Conservation (phyloP, 1,140 invertebrate species). For the Steinernema feltiae region DNA sequence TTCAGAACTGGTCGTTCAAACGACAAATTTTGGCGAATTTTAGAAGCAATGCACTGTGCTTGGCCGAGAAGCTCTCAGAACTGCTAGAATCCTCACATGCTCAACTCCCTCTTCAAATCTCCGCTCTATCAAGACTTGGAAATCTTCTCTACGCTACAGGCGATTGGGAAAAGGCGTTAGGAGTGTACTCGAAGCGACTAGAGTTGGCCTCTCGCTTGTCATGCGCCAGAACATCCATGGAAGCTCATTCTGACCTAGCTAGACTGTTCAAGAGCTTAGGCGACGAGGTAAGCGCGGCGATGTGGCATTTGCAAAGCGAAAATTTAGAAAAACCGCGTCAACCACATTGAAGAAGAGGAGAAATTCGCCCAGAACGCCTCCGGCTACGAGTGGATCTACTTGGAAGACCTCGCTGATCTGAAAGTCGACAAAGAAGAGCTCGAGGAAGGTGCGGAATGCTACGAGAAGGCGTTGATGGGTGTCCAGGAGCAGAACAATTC, state of each 20-base stretch:
- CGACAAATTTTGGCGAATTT: not conserved
- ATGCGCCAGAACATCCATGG: not conserved
- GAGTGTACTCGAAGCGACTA: not conserved
- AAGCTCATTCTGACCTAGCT: not conserved
- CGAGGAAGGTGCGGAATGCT: not conserved
- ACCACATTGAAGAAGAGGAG: not conserved
- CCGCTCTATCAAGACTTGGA: not conserved
- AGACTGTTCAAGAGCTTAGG: not conserved
- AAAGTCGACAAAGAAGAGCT: not conserved
- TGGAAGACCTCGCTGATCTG: not conserved
- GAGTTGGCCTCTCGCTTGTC: not conserved
- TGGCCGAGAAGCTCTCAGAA: not conserved
- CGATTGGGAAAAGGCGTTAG: constrained; percentile 6
- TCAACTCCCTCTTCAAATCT: not conserved
- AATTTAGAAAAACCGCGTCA: not conserved
- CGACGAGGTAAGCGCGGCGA: not conserved
- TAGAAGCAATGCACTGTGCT: not conserved
- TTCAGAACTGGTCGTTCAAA: not conserved
- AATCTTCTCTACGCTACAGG: not conserved
- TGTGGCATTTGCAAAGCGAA: not conserved
- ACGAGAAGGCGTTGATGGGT: not conserved
- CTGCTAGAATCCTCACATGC: not conserved
- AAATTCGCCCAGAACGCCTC: not conserved
- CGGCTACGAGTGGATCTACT: constrained; percentile 11
- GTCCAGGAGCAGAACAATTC: not conserved